phyloP scores from a whole-genome alignment of 2,888 invertebrate genomes.

The Athalia circularis region DNA sequence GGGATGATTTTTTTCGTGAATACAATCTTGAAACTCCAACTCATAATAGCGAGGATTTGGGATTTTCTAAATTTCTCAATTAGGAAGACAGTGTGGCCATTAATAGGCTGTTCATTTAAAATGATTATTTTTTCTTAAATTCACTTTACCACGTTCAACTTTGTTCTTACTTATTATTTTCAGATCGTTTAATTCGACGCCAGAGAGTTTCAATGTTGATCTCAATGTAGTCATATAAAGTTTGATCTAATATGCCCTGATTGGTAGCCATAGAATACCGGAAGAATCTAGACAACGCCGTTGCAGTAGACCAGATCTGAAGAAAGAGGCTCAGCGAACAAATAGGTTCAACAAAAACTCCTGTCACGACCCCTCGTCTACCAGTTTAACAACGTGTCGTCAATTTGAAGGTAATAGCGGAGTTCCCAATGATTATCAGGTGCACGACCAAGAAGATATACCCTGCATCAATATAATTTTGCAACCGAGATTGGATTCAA shows the following conservation, averaged over 20 bases:
- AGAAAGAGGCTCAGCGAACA: slow-evolving; percentile 52
- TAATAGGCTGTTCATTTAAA: not conserved
- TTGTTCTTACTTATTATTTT: slow-evolving; percentile 57
- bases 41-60: no score
- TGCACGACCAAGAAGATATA: slow-evolving; percentile 1
- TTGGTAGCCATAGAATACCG: slow-evolving; percentile 57
- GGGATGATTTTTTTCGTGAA: no score
- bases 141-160: not conserved
- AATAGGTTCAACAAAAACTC: slow-evolving; percentile 50
- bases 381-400: slow-evolving; percentile 43
- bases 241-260: slow-evolving; percentile 49
- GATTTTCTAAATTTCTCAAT: not conserved
- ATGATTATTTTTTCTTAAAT: not conserved
- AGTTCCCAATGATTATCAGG: slow-evolving; percentile 2
- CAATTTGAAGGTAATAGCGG: slow-evolving; percentile 6
- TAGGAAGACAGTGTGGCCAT: not conserved
- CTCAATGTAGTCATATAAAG: slow-evolving; percentile 68
- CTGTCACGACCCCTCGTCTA: slow-evolving; percentile 23
- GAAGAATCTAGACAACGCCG: slow-evolving; percentile 49
- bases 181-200: slow-evolving; percentile 71
- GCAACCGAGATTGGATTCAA: slow-evolving; percentile 26
- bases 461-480: slow-evolving; percentile 46
- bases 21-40: no score
- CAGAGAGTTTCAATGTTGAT: slow-evolving; percentile 70
- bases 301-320: slow-evolving; percentile 43